Conservation (phyloP, 1,140 invertebrate species). For the Dinoponera quadriceps region DNA sequence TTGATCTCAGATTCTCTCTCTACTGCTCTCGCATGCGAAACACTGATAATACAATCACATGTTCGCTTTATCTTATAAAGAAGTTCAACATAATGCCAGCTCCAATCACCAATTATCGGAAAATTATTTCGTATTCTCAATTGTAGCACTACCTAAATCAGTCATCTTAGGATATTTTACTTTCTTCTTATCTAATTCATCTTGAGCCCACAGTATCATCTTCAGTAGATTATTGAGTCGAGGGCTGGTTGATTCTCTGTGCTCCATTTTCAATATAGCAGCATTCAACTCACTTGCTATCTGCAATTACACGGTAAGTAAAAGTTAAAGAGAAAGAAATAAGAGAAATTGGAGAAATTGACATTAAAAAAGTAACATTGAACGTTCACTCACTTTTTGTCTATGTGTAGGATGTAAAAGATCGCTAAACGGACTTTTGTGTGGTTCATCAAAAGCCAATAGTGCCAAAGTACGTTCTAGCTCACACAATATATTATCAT, state of each 20-base stretch:
- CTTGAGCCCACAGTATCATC: slow-evolving; percentile 97
- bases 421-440: slow-evolving; percentile 97
- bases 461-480: slow-evolving; percentile 96
- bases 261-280: slow-evolving; percentile 96
- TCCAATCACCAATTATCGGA: slow-evolving; percentile 11
- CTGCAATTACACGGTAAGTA: slow-evolving; percentile 85
- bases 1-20: slow-evolving; percentile 6
- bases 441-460: slow-evolving; percentile 98
- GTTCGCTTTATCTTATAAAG: slow-evolving; percentile 64
- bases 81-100: slow-evolving; percentile 46
- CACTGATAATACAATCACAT: slow-evolving; percentile 49
- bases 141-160: slow-evolving; percentile 92
- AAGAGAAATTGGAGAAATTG: slow-evolving; percentile 1
- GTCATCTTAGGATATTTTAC: slow-evolving; percentile 97
- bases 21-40: slow-evolving; percentile 15
- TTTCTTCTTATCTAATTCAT: slow-evolving; percentile 97
- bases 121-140: slow-evolving; percentile 91
- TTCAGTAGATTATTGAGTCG: slow-evolving; percentile 96
- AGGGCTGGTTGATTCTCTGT: slow-evolving; percentile 94
- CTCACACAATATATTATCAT: slow-evolving; percentile 91
- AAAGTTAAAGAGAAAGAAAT: slow-evolving; percentile 34
- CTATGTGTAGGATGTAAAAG: slow-evolving; percentile 96
- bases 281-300: slow-evolving; percentile 99
- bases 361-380: not conserved
- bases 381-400: slow-evolving; percentile 91